These are phyloP conservation scores for Catostylus mosaicus DNA, from an alignment of 30 jellyfish, hydroid and myxozoan species.

Conservation along the genomic window DNA sequence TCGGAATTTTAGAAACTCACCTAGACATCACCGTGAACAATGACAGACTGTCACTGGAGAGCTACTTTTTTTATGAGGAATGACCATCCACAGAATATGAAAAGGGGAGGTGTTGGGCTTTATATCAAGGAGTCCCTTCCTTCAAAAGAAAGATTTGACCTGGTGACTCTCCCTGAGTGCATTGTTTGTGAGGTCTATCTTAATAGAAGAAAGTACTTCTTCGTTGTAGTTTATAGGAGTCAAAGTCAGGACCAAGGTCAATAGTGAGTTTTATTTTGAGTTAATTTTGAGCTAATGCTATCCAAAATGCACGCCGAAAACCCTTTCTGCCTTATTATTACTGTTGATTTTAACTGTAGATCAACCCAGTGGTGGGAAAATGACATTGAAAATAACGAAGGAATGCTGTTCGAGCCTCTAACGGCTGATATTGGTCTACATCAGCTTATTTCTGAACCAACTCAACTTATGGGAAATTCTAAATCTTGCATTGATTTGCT, in stretches of 20 bases:
- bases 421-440: conserved; percentile 49
- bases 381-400: conserved; percentile 51
- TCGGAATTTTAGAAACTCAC: conserved; percentile 15
- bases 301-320: conserved; percentile 57
- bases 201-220: conserved; percentile 15
- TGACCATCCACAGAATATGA: conserved; percentile 24
- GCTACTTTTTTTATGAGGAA: conserved; percentile 8
- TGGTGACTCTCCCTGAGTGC: too few relatives aligned
- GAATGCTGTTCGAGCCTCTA: conserved; percentile 46
- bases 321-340: conserved; percentile 50
- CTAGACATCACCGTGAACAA: conserved; percentile 11
- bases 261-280: conserved; percentile 22
- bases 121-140: too few relatives aligned
- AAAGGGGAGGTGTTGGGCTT: conserved; percentile 39
- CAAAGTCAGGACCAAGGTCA: conserved; percentile 18
- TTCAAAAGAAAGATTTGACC: too few relatives aligned
- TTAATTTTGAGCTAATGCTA: too few relatives aligned
- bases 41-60: conserved; percentile 25
- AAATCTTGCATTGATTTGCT: too few relatives aligned
- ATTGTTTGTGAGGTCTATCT: conserved; percentile 30
- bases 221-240: conserved; percentile 26
- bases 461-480: conserved; percentile 26
- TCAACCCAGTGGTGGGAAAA: conserved; percentile 42
- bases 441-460: conserved; percentile 58
- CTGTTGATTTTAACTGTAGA: conserved; percentile 38